Evolutionary conservation across 35 echinoderm and acorn worm genomes (phyloP), one percentile per base, ranked within the genome.

Genomic region (Stichopus chloronotus): DNA sequence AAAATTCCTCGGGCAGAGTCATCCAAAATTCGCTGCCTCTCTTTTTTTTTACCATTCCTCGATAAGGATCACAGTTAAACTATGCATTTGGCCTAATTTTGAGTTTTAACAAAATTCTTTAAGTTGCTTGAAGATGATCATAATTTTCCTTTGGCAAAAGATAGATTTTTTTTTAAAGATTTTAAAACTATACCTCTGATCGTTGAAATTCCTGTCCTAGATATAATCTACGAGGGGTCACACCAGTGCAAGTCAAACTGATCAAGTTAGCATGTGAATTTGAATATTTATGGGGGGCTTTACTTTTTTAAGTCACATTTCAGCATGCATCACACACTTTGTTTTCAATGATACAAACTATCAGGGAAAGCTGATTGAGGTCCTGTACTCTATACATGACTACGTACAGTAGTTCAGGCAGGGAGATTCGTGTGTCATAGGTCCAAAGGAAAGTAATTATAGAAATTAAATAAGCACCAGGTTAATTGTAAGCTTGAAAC

Each of bases 141-240:
- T 74, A 74, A 74, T 74, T 74, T 43, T 74, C 69, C 69, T 74
- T 74, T 74, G 69, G 69, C 69, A 74, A 74, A 43, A 20, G 69
- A 74, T 74, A 21, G 69, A 74, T 74, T 74, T 74, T 74, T 74
- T 74, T 7, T 74, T n/a, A 14, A 16, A 74, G 69, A 74, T n/a
- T 74, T 74, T 74, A 74, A 74, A 74, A 74, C 69, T 20, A 74
- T 74, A 14, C 22, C 69, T 74, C 22, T 74, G 14, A 20, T 74
- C n/a, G 13, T 72, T 24, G 7, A 72, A 61, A 14, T 61, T 22
- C 7, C 12, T 74, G 69, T 74, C 69, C 69, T 14, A 74, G 4
- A 74, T 74, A 43, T 43, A 43, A 43, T 74, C 69, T 20, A 21
- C 6, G 69, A 74, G 69, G 69, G 69, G 19, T 74, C 17, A 74